A percentile compares a stretch with the other conserved stretches of the same genome.
phyloP scores from a whole-genome alignment of 2,888 invertebrate genomes.

The Standfussiana lucernea region DNA sequence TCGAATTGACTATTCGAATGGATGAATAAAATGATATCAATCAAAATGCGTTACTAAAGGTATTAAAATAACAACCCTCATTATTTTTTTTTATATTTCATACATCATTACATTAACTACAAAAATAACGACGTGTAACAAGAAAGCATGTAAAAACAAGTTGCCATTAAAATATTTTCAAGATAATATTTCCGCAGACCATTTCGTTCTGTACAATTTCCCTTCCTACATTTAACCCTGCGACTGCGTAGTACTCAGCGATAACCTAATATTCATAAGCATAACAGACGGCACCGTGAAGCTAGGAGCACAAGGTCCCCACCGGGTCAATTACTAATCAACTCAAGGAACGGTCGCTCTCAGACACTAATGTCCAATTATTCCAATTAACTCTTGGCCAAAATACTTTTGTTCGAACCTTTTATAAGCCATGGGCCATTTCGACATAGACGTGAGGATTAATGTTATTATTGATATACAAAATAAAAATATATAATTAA shows the following conservation, averaged over 20 bases:
- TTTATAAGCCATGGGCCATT: constrained; percentile 48
- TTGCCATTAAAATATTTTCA: constrained; percentile 2
- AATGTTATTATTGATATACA: constrained; percentile 17
- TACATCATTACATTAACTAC: background rate
- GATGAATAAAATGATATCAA: background rate
- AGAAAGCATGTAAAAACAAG: background rate
- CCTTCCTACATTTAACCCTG: constrained; percentile 48
- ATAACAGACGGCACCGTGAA: constrained; percentile 64
- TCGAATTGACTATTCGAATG: background rate
- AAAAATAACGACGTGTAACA: background rate
- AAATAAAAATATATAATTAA: constrained; percentile 1
- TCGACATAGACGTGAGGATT: constrained; percentile 18
- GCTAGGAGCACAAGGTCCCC: constrained; percentile 77
- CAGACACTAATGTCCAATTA: constrained; percentile 87
- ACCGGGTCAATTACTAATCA: constrained; percentile 88
- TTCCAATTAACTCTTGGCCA: constrained; percentile 85
- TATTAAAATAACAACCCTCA: background rate
- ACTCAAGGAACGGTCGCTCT: constrained; percentile 80
- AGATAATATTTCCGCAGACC: background rate
- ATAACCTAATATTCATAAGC: constrained; percentile 69
- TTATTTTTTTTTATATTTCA: background rate
- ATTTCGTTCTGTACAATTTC: constrained; percentile 16
- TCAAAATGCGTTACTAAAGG: background rate
- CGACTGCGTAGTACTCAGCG: constrained; percentile 50
- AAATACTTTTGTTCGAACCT: constrained; percentile 81